Evolutionary conservation across 2,888 invertebrate species (phyloP).

Genomic region (Lobophora halterata): DNA sequence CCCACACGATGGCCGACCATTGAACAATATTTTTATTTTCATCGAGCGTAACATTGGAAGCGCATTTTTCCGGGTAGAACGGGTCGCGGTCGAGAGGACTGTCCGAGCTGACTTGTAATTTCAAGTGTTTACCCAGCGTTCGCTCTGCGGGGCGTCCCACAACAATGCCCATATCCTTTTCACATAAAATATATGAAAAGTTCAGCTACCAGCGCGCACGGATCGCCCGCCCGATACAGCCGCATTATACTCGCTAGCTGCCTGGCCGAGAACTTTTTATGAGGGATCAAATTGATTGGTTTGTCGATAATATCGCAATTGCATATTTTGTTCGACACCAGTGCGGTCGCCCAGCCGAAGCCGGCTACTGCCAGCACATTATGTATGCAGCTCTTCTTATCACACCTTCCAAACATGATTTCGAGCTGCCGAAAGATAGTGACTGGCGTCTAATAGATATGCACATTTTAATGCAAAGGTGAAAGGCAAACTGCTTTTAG

Average conservation of each 20-base stretch:
- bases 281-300: constrained; percentile 81
- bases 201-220: constrained; percentile 69
- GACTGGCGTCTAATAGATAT: constrained; percentile 50
- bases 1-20: constrained; percentile 40
- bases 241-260: constrained; percentile 68
- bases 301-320: constrained; percentile 72
- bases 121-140: constrained; percentile 75
- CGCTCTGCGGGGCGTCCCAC: constrained; percentile 68
- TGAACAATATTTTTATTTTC: constrained; percentile 63
- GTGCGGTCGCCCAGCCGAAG: constrained; percentile 34
- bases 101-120: constrained; percentile 73
- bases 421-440: constrained; percentile 47
- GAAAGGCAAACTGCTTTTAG: too few species aligned
- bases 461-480: constrained; percentile 54
- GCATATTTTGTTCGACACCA: constrained; percentile 53
- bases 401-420: constrained; percentile 65
- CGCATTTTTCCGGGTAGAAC: constrained; percentile 60
- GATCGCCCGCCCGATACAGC: constrained; percentile 71
- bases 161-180: constrained; percentile 80
- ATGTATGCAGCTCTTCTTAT: constrained; percentile 54
- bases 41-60: constrained; percentile 77
- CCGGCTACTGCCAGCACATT: constrained; percentile 51
- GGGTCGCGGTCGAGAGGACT: constrained; percentile 40
- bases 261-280: constrained; percentile 76
- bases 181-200: constrained; percentile 80